Base-by-base conservation (phyloP, 2,888 invertebrate species). In the Podabrus alpinus region DNA sequence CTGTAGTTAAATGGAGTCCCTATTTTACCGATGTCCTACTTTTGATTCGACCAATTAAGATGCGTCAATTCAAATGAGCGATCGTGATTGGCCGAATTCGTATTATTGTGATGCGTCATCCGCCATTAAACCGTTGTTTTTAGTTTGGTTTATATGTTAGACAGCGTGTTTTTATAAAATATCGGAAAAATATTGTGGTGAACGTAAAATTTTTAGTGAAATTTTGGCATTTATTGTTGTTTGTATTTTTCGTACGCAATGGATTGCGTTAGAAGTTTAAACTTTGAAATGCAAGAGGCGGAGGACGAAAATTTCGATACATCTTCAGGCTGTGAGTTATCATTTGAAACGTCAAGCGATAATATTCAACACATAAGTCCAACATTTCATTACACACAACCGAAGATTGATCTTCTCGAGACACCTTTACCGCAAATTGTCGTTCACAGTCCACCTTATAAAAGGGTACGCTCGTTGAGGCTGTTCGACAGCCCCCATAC, bases 401-500 rank as follows among this genome's bases (percentile, higher is more conserved):
- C 91, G 81, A 92, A 91, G 86, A 89, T 88, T 80, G 72, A 70
- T 25, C 25, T 25, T 16, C 3, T 15, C 1, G 24, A 68, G 9
- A 68, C 74, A 1, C 70, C 77, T 4, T 71, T 74, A 16, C 74
- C 76, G 2, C 70, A 69, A 15, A 59, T 69, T n/a, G 60, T 68
- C 5, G 68, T 81, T 71, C 79, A 87, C 11, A 90, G 90, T 84
- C 92, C 92, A 29, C 92, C 92, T 9, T 91, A 91, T 79, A 90
- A 90, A 80, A 85, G 90, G 79, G 90, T 91, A 45, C 85, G 90
- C 79, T 90, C 92, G 1, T 84, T 88, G 83, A 92, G 95, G 80
- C 88, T 97, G 1, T 95, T 95, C 83, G 95, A 96, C 88, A 94
- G 94, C 69, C 96, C 96, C 0, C 92, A 94, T 78, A 95, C 96